Evolutionary conservation across 1,140 invertebrate genomes (phyloP).

Genomic region (Papilio dardanus): DNA sequence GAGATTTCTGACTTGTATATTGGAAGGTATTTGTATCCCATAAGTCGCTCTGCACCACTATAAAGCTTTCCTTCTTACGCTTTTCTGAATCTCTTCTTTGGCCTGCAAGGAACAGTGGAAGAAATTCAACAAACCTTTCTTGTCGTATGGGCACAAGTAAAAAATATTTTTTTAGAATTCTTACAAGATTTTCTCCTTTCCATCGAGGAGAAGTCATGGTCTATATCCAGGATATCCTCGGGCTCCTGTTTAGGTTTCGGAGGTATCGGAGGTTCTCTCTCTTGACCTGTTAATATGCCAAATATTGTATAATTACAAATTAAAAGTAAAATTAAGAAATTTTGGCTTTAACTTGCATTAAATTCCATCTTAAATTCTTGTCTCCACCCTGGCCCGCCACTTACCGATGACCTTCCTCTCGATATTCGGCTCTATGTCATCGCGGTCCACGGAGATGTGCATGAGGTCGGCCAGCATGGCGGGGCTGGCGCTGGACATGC

Average conservation of each 20-base stretch:
- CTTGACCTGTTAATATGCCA: constrained; percentile 59
- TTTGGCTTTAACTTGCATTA: too few relatives aligned
- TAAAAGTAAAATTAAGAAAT: too few relatives aligned
- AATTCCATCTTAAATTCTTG: neutral
- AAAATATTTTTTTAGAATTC: constrained; percentile 27
- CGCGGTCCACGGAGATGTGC: constrained; percentile 58
- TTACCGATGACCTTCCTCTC: constrained; percentile 65
- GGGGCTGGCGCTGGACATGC: constrained; percentile 71
- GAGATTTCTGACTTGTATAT: constrained; percentile 82
- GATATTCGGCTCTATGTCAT: constrained; percentile 56
- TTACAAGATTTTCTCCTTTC: constrained; percentile 75
- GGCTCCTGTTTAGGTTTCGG: constrained; percentile 69
- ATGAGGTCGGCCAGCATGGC: constrained; percentile 66
- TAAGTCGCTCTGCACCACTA: constrained; percentile 85
- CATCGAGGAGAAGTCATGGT: constrained; percentile 72
- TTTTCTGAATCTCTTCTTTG: constrained; percentile 80
- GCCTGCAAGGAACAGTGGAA: constrained; percentile 54
- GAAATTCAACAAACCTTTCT: neutral
- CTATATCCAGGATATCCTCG: constrained; percentile 76
- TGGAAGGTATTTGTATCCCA: constrained; percentile 85
- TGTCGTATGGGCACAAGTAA: too few relatives aligned
- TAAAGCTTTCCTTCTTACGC: constrained; percentile 83
- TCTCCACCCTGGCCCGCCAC: constrained; percentile 44
- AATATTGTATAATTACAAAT: neutral
- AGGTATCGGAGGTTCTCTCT: constrained; percentile 59